Evolutionary conservation across 2,888 invertebrate genomes (phyloP).

Genomic region (Tetramorium bicarinatum): DNA sequence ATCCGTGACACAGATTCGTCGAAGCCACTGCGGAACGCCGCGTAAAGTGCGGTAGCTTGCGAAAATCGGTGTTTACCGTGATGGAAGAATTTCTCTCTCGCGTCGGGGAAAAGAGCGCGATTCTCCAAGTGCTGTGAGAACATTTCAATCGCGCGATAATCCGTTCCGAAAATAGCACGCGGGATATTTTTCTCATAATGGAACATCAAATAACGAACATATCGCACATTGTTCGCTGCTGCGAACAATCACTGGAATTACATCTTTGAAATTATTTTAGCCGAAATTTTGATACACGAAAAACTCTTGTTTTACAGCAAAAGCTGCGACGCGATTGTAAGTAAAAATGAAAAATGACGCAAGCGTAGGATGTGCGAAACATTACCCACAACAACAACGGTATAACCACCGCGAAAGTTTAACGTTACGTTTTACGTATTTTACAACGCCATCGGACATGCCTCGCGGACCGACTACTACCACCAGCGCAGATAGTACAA

Average conservation of each 20-base stretch:
- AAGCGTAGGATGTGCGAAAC: constrained; percentile 25
- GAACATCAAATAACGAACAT: constrained; percentile 5
- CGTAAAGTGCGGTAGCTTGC: constrained; percentile 12
- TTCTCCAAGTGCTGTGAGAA: constrained; percentile 1
- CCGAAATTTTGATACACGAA: constrained; percentile 19
- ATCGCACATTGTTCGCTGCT: neutral
- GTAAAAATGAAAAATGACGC: constrained; percentile 35
- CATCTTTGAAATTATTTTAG: constrained; percentile 17
- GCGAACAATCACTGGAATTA: neutral
- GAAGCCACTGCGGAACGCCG: constrained; percentile 29
- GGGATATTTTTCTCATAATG: neutral
- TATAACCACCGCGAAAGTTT: constrained; percentile 31
- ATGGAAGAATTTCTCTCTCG: constrained; percentile 7
- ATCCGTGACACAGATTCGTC: constrained; percentile 35
- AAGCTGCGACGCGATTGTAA: constrained; percentile 17
- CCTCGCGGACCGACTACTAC: constrained; percentile 17
- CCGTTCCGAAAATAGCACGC: neutral
- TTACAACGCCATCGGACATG: constrained; percentile 50
- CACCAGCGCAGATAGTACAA: constrained; percentile 32
- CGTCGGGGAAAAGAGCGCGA: neutral
- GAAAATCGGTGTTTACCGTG: constrained; percentile 8
- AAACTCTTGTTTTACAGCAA: neutral
- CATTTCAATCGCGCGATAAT: constrained; percentile 36
- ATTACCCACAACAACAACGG: constrained; percentile 42
- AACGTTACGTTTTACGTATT: constrained; percentile 52